A percentile compares a stretch with the other conserved stretches of the same genome.
Evolutionary conservation across 2,113 vertebrate genomes (phyloP).

Genomic region (Cercocebus atys): DNA sequence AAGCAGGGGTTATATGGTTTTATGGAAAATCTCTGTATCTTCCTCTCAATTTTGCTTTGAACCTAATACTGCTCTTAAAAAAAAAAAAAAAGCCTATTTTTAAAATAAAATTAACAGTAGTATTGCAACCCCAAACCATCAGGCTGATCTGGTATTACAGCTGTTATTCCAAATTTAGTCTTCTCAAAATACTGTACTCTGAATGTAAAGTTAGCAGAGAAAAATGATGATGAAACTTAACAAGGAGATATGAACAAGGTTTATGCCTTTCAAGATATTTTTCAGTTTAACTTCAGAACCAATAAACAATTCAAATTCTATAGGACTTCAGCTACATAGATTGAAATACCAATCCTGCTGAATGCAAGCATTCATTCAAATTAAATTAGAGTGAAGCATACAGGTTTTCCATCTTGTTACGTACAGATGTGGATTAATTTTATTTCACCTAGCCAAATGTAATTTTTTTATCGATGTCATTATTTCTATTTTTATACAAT

Average conservation of each 20-base stretch:
- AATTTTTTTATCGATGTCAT: constrained; percentile 35
- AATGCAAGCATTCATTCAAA: not conserved
- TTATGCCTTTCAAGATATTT: constrained; percentile 10
- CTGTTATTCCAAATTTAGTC: not conserved
- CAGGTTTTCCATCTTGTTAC: constrained; percentile 1
- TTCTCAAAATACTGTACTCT: not conserved
- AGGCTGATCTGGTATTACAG: not conserved
- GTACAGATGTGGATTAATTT: constrained; percentile 3
- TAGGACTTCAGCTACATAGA: not conserved
- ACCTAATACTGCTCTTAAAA: not conserved
- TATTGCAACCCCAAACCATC: not conserved
- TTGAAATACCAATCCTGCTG: not conserved
- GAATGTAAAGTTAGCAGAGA: not conserved
- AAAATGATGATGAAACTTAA: not conserved
- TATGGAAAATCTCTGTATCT: not conserved
- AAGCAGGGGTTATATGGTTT: not conserved
- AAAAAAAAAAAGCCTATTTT: not conserved
- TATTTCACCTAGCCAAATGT: constrained; percentile 20
- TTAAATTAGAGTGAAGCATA: not conserved
- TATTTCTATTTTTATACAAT: constrained; percentile 54
- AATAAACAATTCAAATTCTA: not conserved
- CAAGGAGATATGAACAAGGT: not conserved
- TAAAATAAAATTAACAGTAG: not conserved
- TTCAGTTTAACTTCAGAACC: constrained; percentile 37
- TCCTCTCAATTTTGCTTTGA: not conserved